Conservation (phyloP, 2,888 invertebrate genomes). For the Erebia aethiops region DNA sequence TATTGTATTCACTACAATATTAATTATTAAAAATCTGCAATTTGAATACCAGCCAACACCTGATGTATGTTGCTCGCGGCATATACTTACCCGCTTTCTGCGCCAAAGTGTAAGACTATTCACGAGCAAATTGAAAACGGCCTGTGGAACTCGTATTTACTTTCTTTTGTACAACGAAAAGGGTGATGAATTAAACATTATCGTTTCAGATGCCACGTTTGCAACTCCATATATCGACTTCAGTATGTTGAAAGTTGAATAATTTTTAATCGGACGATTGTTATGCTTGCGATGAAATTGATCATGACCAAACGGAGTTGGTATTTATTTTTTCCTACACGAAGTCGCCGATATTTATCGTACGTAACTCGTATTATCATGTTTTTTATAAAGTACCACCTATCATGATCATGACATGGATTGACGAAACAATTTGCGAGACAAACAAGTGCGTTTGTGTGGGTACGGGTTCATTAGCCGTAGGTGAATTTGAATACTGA, state of each 20-base stretch:
- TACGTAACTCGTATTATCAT: constrained; percentile 25
- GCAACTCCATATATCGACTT: constrained; percentile 27
- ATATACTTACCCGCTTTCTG: constrained; percentile 21
- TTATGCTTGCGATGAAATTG: constrained; percentile 27
- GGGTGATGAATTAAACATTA: constrained; percentile 28
- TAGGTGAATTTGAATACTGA: constrained; percentile 18
- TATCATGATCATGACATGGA: constrained; percentile 3
- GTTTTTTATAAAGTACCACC: constrained; percentile 23
- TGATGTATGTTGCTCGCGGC: constrained; percentile 18
- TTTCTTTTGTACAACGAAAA: constrained; percentile 25
- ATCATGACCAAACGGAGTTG: constrained; percentile 27
- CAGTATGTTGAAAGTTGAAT: constrained; percentile 28
- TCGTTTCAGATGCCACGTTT: constrained; percentile 30
- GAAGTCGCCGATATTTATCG: constrained; percentile 23
- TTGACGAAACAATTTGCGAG: constrained; percentile 29
- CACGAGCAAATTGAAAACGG: constrained; percentile 31
- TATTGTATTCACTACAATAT: background rate
- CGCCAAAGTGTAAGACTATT: constrained; percentile 27
- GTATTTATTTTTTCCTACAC: constrained; percentile 15
- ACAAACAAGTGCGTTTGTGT: constrained; percentile 21
- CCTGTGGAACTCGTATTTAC: constrained; percentile 25
- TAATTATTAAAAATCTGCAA: constrained; percentile 32
- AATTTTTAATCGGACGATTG: constrained; percentile 23
- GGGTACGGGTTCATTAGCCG: constrained; percentile 26
- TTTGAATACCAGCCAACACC: constrained; percentile 19